A percentile compares a stretch with the other conserved stretches of the same genome.
These are phyloP conservation scores for Limulus polyphemus DNA, from an alignment of 2,888 invertebrate species.

Conservation along the genomic window DNA sequence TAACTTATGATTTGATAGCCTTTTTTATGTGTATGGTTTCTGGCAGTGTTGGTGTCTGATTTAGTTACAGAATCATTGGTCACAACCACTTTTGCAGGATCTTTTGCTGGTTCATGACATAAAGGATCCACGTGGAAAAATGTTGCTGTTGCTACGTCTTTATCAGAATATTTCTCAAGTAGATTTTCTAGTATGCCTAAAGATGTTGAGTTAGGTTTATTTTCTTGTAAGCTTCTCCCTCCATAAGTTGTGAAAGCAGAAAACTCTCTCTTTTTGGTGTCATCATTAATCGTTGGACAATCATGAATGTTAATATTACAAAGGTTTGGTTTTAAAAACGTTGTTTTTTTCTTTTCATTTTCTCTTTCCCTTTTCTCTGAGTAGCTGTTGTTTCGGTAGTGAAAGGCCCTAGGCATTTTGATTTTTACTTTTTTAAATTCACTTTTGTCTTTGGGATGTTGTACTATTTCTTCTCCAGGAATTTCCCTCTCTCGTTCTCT, in stretches of 20 bases:
- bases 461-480: slow-evolving; percentile 9
- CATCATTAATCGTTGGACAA: slow-evolving; percentile 18
- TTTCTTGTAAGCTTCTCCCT: slow-evolving; percentile 2
- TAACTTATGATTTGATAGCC: slow-evolving; percentile 55
- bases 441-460: slow-evolving; percentile 46
- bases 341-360: slow-evolving; percentile 9
- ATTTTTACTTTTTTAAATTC: slow-evolving; percentile 88
- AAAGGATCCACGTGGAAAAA: slow-evolving; percentile 3
- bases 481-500: not conserved
- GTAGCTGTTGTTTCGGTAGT: slow-evolving; percentile 7
- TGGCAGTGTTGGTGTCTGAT: slow-evolving; percentile 10
- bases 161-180: slow-evolving; percentile 41
- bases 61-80: slow-evolving; percentile 14
- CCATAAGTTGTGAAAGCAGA: slow-evolving; percentile 19
- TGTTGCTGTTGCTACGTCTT: not conserved
- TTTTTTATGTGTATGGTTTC: slow-evolving; percentile 72
- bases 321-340: slow-evolving; percentile 18
- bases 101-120: slow-evolving; percentile 14
- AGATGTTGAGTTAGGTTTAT: slow-evolving; percentile 10
- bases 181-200: slow-evolving; percentile 56
- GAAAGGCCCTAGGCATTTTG: slow-evolving; percentile 78
- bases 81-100: slow-evolving; percentile 27
- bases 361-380: slow-evolving; percentile 3
- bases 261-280: slow-evolving; percentile 10
- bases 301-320: slow-evolving; percentile 23